Percentiles rank a stretch among this genome's conserved stretches.
phyloP scores from a whole-genome alignment of 2,113 vertebrate genomes.

The Odocoileus hemionus region DNA sequence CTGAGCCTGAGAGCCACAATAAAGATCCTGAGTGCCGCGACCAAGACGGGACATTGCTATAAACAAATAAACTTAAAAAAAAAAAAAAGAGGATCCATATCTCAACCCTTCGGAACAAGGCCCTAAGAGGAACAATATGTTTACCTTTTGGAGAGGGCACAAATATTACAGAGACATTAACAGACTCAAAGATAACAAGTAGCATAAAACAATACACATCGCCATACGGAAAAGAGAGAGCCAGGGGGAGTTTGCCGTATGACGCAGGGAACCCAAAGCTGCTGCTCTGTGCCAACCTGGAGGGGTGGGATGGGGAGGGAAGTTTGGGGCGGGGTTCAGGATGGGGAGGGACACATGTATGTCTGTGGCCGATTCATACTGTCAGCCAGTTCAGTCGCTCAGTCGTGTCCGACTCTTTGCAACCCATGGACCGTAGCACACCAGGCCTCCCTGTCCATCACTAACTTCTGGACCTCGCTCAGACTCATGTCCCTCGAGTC shows the following conservation, averaged over 20 bases:
- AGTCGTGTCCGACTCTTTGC: neutral
- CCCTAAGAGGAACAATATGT: neutral
- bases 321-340: no score
- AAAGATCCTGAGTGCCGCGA: neutral
- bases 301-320: no score
- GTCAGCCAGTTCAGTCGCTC: neutral
- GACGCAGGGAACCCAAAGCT: neutral
- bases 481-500: neutral
- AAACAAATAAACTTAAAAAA: neutral
- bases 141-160: neutral
- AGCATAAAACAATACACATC: neutral
- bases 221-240: rapidly evolving
- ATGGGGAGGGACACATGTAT: no score
- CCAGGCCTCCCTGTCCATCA: neutral
- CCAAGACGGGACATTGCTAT: neutral
- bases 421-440: rapidly evolving
- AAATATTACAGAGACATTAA: neutral
- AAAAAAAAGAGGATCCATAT: neutral
- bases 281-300: no score
- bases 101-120: neutral
- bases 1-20: neutral
- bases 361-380: no score
- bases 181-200: neutral
- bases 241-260: neutral
- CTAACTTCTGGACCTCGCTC: rapidly evolving